Conservation (phyloP, 2,797 vertebrate genomes). For the Bovichtus diacanthus region DNA sequence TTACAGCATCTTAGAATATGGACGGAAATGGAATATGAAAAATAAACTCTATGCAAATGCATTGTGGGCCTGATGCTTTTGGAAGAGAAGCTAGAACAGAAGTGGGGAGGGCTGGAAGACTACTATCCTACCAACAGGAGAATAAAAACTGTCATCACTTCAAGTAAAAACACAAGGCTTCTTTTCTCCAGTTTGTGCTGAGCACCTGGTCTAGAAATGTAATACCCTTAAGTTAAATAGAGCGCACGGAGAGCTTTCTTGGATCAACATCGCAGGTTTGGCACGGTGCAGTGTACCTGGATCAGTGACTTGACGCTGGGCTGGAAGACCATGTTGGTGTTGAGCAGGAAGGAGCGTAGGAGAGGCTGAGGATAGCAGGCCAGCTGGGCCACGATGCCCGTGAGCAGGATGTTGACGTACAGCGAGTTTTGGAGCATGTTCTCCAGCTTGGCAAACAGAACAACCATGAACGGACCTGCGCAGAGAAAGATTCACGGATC, state of each 20-base stretch:
- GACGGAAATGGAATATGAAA: slow-evolving; percentile 8
- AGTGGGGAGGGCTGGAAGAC: slow-evolving; percentile 51
- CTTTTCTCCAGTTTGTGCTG: background rate
- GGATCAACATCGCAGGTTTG: background rate
- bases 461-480: slow-evolving; percentile 93
- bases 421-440: slow-evolving; percentile 97
- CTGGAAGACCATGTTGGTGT: slow-evolving; percentile 99
- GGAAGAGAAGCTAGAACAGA: slow-evolving; percentile 40
- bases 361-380: slow-evolving; percentile 97
- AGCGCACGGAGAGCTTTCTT: background rate
- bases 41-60: slow-evolving; percentile 19
- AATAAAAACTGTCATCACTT: slow-evolving; percentile 5
- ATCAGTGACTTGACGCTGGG: slow-evolving; percentile 97
- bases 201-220: background rate
- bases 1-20: background rate
- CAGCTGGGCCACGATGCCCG: slow-evolving; percentile 94
- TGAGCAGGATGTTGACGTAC: slow-evolving; percentile 97
- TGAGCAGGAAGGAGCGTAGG: slow-evolving; percentile 98
- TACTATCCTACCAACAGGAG: background rate
- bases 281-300: slow-evolving; percentile 84
- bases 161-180: background rate
- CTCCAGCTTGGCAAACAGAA: slow-evolving; percentile 96
- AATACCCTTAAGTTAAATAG: background rate
- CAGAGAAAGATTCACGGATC: background rate
- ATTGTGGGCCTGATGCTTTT: slow-evolving; percentile 30